phyloP scores from a whole-genome alignment of 2,888 invertebrate genomes.

The Dione vanillae region DNA sequence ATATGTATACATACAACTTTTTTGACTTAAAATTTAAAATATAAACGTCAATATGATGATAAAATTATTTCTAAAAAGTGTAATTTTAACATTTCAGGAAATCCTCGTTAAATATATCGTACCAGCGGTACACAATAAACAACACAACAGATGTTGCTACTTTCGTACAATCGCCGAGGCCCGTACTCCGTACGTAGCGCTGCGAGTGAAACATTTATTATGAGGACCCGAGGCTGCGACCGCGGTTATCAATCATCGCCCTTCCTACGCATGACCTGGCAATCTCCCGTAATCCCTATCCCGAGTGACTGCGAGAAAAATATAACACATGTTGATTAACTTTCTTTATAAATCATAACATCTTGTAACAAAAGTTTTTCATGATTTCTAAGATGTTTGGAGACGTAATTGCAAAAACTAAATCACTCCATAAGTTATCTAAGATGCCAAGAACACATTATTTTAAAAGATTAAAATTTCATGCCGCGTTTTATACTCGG shows the following conservation, averaged over 20 bases:
- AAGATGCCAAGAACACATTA: neutral
- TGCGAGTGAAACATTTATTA: constrained; percentile 38
- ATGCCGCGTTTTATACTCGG: constrained; percentile 12
- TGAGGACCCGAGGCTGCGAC: constrained; percentile 40
- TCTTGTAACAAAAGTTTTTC: neutral
- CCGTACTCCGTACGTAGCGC: constrained; percentile 27
- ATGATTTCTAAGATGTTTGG: neutral
- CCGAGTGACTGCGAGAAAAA: constrained; percentile 6
- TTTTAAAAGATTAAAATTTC: constrained; percentile 11
- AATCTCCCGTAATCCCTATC: constrained; percentile 31
- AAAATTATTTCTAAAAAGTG: no score
- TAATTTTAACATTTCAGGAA: neutral
- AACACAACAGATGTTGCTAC: constrained; percentile 22
- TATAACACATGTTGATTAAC: constrained; percentile 14
- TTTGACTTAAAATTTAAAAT: no score
- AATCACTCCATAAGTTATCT: neutral
- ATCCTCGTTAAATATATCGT: neutral
- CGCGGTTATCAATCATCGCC: constrained; percentile 58
- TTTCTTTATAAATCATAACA: neutral
- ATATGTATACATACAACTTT: no score
- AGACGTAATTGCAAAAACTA: constrained; percentile 1
- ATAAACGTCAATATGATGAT: no score
- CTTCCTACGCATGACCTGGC: constrained; percentile 42
- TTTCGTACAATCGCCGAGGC: constrained; percentile 26
- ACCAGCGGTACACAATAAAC: constrained; percentile 15